Percentiles rank a stretch among this genome's conserved stretches.
Conservation (phyloP, 23 tunicate species). For the Pegea sp. region DNA sequence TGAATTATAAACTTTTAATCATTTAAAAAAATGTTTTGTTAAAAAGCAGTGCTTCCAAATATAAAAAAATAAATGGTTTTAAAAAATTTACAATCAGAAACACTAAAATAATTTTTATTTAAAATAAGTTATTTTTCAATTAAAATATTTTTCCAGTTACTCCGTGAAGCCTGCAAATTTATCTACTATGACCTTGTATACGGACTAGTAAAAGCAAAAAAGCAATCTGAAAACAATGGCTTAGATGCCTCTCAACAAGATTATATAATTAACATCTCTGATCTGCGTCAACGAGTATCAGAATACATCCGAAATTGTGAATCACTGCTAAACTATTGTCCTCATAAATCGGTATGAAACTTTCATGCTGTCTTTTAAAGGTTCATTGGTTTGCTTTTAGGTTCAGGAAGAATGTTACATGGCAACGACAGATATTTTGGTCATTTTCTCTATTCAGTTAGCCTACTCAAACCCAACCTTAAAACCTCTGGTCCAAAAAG, state of each 20-base stretch:
- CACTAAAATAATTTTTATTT: too few species aligned
- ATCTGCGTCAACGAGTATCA: constrained; percentile 42
- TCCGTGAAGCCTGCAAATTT: constrained; percentile 42
- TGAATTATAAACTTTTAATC: too few species aligned
- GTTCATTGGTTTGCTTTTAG: constrained; percentile 9
- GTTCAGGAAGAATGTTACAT: constrained; percentile 85
- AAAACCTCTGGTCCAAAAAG: constrained; percentile 54
- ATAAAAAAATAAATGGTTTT: too few species aligned
- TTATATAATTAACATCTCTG: constrained; percentile 19
- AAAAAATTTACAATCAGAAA: too few species aligned
- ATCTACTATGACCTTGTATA: constrained; percentile 59
- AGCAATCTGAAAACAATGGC: constrained; percentile 7
- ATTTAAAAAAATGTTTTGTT: too few species aligned
- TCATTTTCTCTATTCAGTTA: constrained; percentile 72
- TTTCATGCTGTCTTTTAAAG: background rate
- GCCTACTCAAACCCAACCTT: constrained; percentile 45
- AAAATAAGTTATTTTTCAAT: too few species aligned
- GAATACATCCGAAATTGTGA: constrained; percentile 35
- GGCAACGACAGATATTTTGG: constrained; percentile 59
- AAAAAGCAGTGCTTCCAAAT: too few species aligned
- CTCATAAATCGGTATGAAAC: constrained; percentile 1
- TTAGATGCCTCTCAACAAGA: constrained; percentile 13
- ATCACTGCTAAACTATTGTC: constrained; percentile 28
- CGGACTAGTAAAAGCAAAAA: constrained; percentile 15
- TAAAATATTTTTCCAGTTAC: constrained; percentile 39